Conservation (phyloP, 2,888 invertebrate genomes). For the Drosophila austrosaltans region DNA sequence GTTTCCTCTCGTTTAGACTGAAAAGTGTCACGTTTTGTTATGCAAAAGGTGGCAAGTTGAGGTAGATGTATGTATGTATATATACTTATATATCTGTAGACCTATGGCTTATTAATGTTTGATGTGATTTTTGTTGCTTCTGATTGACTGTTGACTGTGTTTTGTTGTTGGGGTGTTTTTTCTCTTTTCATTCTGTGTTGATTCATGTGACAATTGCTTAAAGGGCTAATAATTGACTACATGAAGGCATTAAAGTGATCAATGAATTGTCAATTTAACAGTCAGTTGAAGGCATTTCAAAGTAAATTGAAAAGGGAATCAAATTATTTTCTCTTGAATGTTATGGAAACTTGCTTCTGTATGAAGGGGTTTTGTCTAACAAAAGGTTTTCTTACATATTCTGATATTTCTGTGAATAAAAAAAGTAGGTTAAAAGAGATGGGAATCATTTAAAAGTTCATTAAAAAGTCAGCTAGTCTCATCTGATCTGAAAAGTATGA, state of each 20-base stretch:
- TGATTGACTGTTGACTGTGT: slow-evolving; percentile 10
- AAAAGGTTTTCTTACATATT: too few species aligned
- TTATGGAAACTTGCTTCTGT: not conserved
- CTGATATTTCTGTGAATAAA: too few species aligned
- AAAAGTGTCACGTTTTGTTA: slow-evolving; percentile 20
- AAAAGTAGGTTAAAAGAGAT: not conserved
- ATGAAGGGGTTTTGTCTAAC: too few species aligned
- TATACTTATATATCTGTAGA: not conserved
- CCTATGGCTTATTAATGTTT: slow-evolving; percentile 20
- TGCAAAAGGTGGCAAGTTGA: slow-evolving; percentile 15
- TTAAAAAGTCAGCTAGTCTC: too few species aligned
- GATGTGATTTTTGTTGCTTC: slow-evolving; percentile 12
- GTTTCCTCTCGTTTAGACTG: not conserved
- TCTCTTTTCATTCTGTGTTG: not conserved
- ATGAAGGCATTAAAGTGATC: slow-evolving; percentile 12
- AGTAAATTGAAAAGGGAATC: not conserved
- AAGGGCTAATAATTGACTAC: slow-evolving; percentile 16
- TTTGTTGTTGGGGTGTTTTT: not conserved
- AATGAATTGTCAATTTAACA: slow-evolving; percentile 12
- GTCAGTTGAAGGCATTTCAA: not conserved
- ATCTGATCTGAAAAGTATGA: not conserved
- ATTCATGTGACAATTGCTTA: slow-evolving; percentile 11
- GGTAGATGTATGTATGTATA: not conserved
- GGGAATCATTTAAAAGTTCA: too few species aligned
- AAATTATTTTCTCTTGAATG: not conserved